A percentile compares a stretch with the other conserved stretches of the same genome.
Evolutionary conservation across 2,888 invertebrate species (phyloP).

Genomic region (Drosophila seclusa): DNA sequence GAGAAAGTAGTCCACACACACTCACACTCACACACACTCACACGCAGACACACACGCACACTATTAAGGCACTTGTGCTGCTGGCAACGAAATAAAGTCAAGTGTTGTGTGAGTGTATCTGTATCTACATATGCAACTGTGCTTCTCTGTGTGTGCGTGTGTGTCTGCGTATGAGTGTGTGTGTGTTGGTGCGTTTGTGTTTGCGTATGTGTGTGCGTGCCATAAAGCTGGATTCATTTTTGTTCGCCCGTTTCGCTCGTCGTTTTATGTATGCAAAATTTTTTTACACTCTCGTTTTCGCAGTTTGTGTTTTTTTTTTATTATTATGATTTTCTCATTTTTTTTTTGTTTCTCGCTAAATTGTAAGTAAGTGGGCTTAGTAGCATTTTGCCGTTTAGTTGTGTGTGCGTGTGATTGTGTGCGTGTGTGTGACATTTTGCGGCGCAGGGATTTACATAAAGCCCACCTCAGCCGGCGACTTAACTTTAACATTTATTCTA

Average conservation of each 20-base stretch:
- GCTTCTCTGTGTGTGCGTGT: constrained; percentile 1
- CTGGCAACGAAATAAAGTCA: constrained; percentile 67
- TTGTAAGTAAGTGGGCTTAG: constrained; percentile 81
- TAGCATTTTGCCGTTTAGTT: constrained; percentile 75
- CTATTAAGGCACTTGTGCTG: constrained; percentile 74
- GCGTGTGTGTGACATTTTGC: constrained; percentile 50
- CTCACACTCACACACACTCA: constrained; percentile 18
- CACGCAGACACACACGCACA: constrained; percentile 58
- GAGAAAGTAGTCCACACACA: constrained; percentile 71
- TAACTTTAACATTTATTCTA: constrained; percentile 64
- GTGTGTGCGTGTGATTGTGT: constrained; percentile 10
- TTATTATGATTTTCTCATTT: constrained; percentile 49
- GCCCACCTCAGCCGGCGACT: constrained; percentile 63
- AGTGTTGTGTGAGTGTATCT: constrained; percentile 51
- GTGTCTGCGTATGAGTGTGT: constrained; percentile 1
- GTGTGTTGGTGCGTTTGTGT: constrained; percentile 35
- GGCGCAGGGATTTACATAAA: constrained; percentile 72
- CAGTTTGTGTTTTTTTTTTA: constrained; percentile 53
- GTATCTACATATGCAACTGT: constrained; percentile 57
- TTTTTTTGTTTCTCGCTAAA: constrained; percentile 58
- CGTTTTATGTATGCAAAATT: constrained; percentile 75
- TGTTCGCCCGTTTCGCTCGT: constrained; percentile 46
- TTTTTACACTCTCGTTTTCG: constrained; percentile 79
- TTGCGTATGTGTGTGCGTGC: constrained; percentile 56
- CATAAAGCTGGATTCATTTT: constrained; percentile 76